phyloP scores from a whole-genome alignment of 2,888 invertebrate species.

The Schizaphis graminum region DNA sequence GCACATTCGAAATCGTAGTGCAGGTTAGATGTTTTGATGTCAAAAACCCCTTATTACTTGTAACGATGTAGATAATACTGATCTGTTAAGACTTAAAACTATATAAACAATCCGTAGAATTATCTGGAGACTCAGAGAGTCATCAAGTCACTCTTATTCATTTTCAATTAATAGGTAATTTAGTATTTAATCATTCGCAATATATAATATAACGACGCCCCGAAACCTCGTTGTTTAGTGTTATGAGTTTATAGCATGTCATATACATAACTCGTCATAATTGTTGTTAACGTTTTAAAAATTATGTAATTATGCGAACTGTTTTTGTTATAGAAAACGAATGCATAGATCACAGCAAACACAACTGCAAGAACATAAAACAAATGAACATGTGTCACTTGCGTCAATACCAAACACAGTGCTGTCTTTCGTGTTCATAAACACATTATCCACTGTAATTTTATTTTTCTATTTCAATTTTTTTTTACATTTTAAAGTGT shows the following conservation, averaged over 20 bases:
- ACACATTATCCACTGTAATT: background rate
- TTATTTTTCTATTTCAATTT: constrained; percentile 6
- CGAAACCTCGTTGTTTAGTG: background rate
- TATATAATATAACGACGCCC: background rate
- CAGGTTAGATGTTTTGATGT: background rate
- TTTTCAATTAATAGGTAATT: background rate
- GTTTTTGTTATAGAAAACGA: constrained; percentile 74
- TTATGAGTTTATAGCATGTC: background rate
- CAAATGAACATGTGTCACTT: constrained; percentile 90
- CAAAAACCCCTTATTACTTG: background rate
- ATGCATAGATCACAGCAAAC: constrained; percentile 85
- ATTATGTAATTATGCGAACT: background rate
- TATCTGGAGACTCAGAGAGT: background rate
- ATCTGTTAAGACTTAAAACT: background rate
- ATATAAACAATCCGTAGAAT: background rate
- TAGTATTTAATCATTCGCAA: background rate
- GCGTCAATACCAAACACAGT: constrained; percentile 85
- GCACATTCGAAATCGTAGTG: background rate
- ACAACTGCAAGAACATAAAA: constrained; percentile 85
- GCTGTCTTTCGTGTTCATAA: constrained; percentile 84
- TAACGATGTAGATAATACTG: background rate
- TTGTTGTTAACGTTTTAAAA: background rate
- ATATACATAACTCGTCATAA: background rate
- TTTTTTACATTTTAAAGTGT: background rate
- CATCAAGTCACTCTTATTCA: background rate